Conservation (phyloP, 2,113 vertebrate genomes). For the Atlantisia rogersi region DNA sequence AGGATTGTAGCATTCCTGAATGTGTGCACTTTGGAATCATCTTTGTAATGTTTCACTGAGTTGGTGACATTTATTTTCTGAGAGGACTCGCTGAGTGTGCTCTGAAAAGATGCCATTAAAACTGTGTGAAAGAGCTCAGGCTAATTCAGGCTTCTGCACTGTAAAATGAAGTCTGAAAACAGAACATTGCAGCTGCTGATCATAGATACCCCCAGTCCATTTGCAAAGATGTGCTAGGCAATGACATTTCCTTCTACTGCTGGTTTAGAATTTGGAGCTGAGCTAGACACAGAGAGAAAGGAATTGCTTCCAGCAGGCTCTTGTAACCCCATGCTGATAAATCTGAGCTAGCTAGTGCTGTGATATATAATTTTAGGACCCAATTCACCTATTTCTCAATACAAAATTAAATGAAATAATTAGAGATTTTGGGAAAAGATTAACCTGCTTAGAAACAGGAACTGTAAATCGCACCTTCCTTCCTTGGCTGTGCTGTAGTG, state of each 20-base stretch:
- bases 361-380: background rate
- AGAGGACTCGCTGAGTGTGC: background rate
- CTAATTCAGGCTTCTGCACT: background rate
- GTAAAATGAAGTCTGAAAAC: background rate
- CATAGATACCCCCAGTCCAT: background rate
- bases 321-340: background rate
- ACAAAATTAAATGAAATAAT: background rate
- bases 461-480: background rate
- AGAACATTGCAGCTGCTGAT: background rate
- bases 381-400: background rate
- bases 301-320: background rate
- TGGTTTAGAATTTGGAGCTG: background rate
- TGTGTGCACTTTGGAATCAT: background rate
- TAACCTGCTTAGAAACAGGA: background rate
- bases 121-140: background rate
- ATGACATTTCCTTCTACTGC: background rate
- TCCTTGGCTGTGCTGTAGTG: background rate
- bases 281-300: background rate
- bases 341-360: background rate
- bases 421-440: background rate
- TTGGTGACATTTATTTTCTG: background rate
- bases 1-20: background rate
- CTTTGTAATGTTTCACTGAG: background rate
- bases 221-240: background rate
- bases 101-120: background rate